Evolutionary conservation across 2,113 vertebrate species (phyloP).

Genomic region (Bubo bubo): DNA sequence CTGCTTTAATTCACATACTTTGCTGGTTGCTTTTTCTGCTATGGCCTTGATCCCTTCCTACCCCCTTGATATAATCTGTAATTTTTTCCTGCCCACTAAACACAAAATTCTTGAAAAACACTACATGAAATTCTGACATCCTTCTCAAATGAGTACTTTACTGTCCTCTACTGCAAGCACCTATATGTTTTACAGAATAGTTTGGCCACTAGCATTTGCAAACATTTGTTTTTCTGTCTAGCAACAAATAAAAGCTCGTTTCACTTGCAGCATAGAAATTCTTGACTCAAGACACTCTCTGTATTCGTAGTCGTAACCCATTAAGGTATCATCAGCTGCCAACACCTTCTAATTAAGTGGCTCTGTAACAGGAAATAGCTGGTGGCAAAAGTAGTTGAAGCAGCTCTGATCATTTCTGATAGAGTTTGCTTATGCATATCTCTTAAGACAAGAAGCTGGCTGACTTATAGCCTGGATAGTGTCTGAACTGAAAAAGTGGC

Average conservation of each 20-base stretch:
- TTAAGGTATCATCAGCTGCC: background rate
- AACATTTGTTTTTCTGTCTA: background rate
- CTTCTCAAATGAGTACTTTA: background rate
- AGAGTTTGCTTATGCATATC: background rate
- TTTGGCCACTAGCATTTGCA: background rate
- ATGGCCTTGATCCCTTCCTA: background rate
- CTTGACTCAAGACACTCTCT: background rate
- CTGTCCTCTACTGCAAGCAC: background rate
- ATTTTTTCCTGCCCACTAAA: background rate
- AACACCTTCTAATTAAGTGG: constrained; percentile 27
- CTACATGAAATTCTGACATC: background rate
- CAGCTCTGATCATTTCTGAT: background rate
- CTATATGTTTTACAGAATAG: background rate
- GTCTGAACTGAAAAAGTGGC: background rate
- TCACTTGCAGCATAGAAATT: background rate
- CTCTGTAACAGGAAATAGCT: background rate
- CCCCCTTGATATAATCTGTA: background rate
- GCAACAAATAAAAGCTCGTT: background rate
- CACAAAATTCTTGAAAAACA: background rate
- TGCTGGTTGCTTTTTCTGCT: background rate
- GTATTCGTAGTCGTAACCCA: background rate
- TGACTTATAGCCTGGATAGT: background rate
- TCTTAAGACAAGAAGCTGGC: background rate
- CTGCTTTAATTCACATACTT: background rate
- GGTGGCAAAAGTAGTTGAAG: background rate